Conservation (phyloP, 2,888 invertebrate genomes). For the Incurvaria masculella region DNA sequence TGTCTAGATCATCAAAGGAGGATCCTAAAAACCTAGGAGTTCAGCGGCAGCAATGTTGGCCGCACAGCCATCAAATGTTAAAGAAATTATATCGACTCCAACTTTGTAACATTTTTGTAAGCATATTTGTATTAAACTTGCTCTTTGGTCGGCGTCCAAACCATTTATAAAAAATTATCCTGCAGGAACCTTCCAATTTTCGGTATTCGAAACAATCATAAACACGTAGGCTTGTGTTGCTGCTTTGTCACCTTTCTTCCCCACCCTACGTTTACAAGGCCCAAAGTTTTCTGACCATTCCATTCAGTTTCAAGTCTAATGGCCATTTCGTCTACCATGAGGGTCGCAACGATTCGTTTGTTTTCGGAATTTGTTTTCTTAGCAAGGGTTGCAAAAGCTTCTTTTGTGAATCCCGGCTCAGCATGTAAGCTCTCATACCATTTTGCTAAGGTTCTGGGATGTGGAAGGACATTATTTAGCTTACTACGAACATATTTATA, state of each 20-base stretch:
- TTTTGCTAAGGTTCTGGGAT: slow-evolving; percentile 16
- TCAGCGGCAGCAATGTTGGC: slow-evolving; percentile 6
- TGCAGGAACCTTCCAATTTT: slow-evolving; percentile 20
- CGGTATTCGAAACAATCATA: slow-evolving; percentile 18
- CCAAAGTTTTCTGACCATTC: slow-evolving; percentile 11
- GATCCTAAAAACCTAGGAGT: slow-evolving; percentile 7
- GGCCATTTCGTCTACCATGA: slow-evolving; percentile 19
- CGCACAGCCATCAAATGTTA: slow-evolving; percentile 8
- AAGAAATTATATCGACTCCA: slow-evolving; percentile 4
- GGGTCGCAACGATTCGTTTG: slow-evolving; percentile 10
- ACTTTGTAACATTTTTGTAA: slow-evolving; percentile 5
- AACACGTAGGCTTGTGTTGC: slow-evolving; percentile 16
- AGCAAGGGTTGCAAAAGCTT: slow-evolving; percentile 13
- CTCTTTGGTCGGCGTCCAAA: slow-evolving; percentile 14
- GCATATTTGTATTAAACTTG: slow-evolving; percentile 6
- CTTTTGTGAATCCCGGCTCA: slow-evolving; percentile 17
- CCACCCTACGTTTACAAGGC: slow-evolving; percentile 13
- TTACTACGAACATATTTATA: slow-evolving; percentile 18
- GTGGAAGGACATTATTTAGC: slow-evolving; percentile 16
- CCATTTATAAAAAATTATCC: slow-evolving; percentile 19
- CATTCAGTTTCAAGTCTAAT: slow-evolving; percentile 15
- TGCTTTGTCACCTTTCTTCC: slow-evolving; percentile 3
- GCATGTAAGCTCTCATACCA: slow-evolving; percentile 19
- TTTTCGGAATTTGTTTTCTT: slow-evolving; percentile 5
- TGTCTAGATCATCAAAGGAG: not conserved